Evolutionary conservation across 53 echinoderm and acorn worm genomes (phyloP), one percentile per base, ranked within the genome.

Genomic region (Stichopus horrens): DNA sequence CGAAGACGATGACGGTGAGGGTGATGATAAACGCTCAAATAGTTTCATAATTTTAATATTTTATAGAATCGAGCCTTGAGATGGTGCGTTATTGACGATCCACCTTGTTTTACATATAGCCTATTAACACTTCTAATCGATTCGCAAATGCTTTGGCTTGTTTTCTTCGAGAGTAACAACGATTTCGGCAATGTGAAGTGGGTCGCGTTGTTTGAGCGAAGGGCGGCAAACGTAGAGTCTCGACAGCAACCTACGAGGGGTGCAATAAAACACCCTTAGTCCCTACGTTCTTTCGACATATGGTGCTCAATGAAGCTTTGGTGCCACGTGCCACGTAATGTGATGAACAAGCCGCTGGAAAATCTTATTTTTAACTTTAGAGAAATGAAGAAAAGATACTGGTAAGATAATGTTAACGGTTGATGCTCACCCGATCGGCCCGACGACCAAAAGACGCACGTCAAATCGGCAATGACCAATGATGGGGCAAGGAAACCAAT

Each of bases 271-370:
- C 74, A 87, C 55, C 57, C 21, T 21, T 55, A 74, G 74, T 56
- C 75, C 87, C 87, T 56, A 21, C 73, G 91, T 77, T 92, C 90
- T 89, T 73, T 76, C 89, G 93, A 91, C 96, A 96, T 96, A 93
- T 96, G 96, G 96, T 96, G 93, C 90, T 91, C 96, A 96, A 96
- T 93, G 93, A 96, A 92, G 71, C 90, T 92, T 78, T 83, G 88
- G 23, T 75, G 93, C 80, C 96, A 96, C 96, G 96, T 96, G 96
- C 92, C 92, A 83, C 88, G 83, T 96, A 96, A 96, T 96, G 93
- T 96, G 92, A 96, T 96, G 96, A 96, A 93, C 92, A 93, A 93
- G 87, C 91, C 76, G 89, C 81, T 88, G 93, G 96, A 96, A 93
- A 96, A 89, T 86, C 89, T 82, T 88, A 91, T 91, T 86, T 86